A percentile compares a stretch with the other conserved stretches of the same genome.
Evolutionary conservation across 2,888 invertebrate species (phyloP).

Genomic region (Ectropis crepuscularia): DNA sequence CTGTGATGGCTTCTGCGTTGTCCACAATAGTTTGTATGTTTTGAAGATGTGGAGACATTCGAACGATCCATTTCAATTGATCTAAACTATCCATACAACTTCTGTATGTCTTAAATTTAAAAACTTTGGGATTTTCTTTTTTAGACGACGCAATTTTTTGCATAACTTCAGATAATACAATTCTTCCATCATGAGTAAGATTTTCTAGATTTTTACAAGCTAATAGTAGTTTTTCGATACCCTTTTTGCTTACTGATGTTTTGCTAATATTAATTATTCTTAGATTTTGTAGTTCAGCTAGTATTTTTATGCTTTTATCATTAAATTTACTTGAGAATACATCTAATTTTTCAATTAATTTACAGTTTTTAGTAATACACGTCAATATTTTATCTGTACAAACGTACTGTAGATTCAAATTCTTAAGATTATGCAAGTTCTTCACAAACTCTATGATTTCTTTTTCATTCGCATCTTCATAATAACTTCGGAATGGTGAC

Average conservation of each 20-base stretch:
- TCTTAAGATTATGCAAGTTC: background rate
- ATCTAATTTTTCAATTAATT: background rate
- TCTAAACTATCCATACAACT: background rate
- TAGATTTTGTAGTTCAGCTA: background rate
- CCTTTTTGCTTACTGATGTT: background rate
- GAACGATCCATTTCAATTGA: background rate
- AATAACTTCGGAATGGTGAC: background rate
- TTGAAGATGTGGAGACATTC: background rate
- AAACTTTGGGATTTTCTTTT: background rate
- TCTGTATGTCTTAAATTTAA: background rate
- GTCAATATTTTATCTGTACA: background rate
- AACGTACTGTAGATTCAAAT: background rate
- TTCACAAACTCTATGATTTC: background rate
- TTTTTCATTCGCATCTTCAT: background rate
- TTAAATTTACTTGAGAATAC: background rate
- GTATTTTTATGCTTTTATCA: background rate
- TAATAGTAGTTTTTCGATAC: background rate
- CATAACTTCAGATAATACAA: background rate
- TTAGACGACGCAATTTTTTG: background rate
- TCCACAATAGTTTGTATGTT: background rate
- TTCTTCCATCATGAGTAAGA: background rate
- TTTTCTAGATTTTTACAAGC: background rate
- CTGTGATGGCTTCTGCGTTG: background rate
- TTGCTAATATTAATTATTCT: background rate
- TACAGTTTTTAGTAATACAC: background rate